phyloP scores from a whole-genome alignment of 2,797 vertebrate species.

The Euthynnus affinis region DNA sequence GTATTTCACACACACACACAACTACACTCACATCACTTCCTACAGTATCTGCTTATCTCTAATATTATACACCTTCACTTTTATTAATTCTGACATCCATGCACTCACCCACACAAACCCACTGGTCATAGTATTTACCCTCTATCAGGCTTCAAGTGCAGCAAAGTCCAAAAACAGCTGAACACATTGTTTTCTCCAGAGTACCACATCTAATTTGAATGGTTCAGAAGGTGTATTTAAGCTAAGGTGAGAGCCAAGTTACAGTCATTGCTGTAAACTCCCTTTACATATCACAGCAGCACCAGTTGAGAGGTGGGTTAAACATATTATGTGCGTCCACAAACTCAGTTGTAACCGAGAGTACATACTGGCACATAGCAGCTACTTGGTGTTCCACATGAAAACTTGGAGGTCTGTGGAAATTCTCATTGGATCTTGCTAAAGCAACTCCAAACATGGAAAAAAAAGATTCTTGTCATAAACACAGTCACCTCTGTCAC shows the following conservation, averaged over 20 bases:
- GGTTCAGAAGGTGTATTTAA: neutral
- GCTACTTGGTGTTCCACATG: neutral
- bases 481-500: neutral
- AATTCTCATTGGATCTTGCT: neutral
- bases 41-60: slow-evolving; percentile 26
- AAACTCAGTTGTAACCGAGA: neutral
- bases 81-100: slow-evolving; percentile 29
- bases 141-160: slow-evolving; percentile 9
- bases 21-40: slow-evolving; percentile 21
- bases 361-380: neutral
- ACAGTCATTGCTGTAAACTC: neutral
- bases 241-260: neutral
- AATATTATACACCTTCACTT: slow-evolving; percentile 29
- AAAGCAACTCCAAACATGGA: neutral
- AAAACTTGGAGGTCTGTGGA: neutral
- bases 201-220: slow-evolving; percentile 4
- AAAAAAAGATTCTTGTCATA: neutral
- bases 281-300: neutral
- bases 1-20: slow-evolving; percentile 9
- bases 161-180: neutral
- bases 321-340: neutral
- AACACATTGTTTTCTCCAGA: neutral
- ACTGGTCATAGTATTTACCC: slow-evolving; percentile 15
- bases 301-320: neutral
- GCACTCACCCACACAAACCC: slow-evolving; percentile 18